Base-by-base conservation (phyloP, 2,888 invertebrate genomes). In the Acronicta psi region DNA sequence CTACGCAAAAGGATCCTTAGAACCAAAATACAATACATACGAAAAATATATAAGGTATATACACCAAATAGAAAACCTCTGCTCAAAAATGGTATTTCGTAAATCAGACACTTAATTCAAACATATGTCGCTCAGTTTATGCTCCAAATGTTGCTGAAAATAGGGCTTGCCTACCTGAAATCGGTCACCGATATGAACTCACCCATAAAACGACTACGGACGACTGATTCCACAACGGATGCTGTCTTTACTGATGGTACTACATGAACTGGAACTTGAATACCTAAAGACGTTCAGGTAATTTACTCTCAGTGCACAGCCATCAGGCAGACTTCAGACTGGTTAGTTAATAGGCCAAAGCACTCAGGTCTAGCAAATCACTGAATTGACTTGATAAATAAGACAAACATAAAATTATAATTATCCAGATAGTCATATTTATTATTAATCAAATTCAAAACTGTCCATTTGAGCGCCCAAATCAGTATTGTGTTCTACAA, bases 271-370 rank as follows among this genome's bases (percentile, higher is more conserved):
- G 76, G 76, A 79, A 84, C 79, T 77, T 80, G 79, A 82, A 81
- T 80, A 72, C 69, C 68, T 77, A 74, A 56, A 80, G 75, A 73
- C 73, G 83, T 81, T 78, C 80, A 82, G 75, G 75, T 77, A 81
- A 29, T 76, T 72, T 67, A 65, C 78, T 68, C 75, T 72, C 72
- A 77, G 74, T 59, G 58, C 68, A 69, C 54, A 54, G 73, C 64
- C 77, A 80, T 80, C 78, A 81, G 76, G 78, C 75, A 74, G 77
- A 86, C 81, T 81, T 82, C 82, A 81, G 82, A 77, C 78, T 77
- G 78, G 77, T 75, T 84, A 86, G 80, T 87, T 88, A 88, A 84
- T 90, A 84, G 89, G 83, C 83, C 88, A 88, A 85, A 87, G 86
- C 87, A 82, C 63, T 63, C 84, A n/a, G 79, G 69, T 83, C 84